A percentile compares a stretch with the other conserved stretches of the same genome.
These are phyloP conservation scores for Piezodorus guildinii DNA, from an alignment of 1,140 invertebrate species.

Conservation along the genomic window DNA sequence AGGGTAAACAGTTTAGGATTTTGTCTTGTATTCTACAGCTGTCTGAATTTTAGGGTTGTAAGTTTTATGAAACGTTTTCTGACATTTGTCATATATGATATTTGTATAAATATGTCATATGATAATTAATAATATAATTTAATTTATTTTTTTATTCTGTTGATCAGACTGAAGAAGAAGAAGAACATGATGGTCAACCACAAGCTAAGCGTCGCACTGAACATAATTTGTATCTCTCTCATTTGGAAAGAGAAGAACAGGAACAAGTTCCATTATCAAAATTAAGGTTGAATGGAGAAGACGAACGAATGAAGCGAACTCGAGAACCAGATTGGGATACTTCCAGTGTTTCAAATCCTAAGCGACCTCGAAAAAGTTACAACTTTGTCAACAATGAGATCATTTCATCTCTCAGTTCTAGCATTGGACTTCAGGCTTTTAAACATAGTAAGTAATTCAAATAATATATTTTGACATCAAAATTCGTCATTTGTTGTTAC, in stretches of 20 bases:
- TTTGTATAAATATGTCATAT: no score
- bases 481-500: no score
- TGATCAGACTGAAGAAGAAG: slow-evolving; percentile 4
- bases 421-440: neutral
- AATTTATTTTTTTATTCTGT: neutral
- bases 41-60: no score
- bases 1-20: no score
- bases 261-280: neutral
- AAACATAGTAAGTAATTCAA: no score
- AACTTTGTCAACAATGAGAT: slow-evolving; percentile 8
- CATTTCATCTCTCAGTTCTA: slow-evolving; percentile 8
- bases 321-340: slow-evolving; percentile 7
- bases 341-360: neutral
- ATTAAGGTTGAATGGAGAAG: neutral
- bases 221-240: slow-evolving; percentile 7
- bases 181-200: neutral
- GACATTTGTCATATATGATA: no score
- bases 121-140: no score
- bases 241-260: neutral
- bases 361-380: neutral
- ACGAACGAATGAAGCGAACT: neutral
- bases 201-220: neutral
- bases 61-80: no score
- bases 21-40: no score
- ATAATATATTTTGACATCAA: no score